Evolutionary conservation across 2,888 invertebrate genomes (phyloP), one percentile per base, ranked within the genome.

Genomic region (Scrobipalpa atriplicella): DNA sequence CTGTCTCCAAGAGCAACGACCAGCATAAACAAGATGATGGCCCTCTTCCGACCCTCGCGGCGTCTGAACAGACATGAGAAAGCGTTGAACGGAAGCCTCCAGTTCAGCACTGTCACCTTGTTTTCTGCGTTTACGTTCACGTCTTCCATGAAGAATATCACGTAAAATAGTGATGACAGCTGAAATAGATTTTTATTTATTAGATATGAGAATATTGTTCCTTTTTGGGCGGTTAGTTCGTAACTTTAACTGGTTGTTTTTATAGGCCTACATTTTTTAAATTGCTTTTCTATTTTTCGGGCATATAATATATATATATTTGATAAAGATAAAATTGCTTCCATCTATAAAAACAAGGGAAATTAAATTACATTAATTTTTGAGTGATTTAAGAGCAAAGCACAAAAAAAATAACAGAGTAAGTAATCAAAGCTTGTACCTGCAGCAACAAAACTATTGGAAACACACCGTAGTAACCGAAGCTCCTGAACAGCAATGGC

Each of bases 381-480:
- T n/a, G n/a, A n/a, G n/a, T n/a, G n/a, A n/a, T n/a, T n/a, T n/a
- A n/a, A n/a, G n/a, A n/a, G n/a, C 11, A 5, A 36, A 29, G n/a
- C 38, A 36, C 36, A 6, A n/a, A 16, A 11, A 38, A 16, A 10
- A 36, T 8, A 36, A 36, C n/a, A 38, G 38, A 3, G 69, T 65
- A 66, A 80, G 72, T 80, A 78, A 78, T 73, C 67, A 81, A 80
- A 74, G 70, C 73, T 71, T 72, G 81, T 91, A 93, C 92, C 92
- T 93, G 92, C 68, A 93, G 83, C 74, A 85, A 82, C 82, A 92
- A 89, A 78, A 87, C 88, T 84, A 95, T 94, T 54, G 94, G 93
- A 83, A 95, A 96, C 75, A 96, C 95, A 77, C 96, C 95, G 86
- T 95, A 95, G 88, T 95, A 96, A 69, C 95, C 95, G 51, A 95